These are phyloP conservation scores for Drosophila subpulchrella DNA, from an alignment of 1,140 invertebrate species.

Conservation along the genomic window DNA sequence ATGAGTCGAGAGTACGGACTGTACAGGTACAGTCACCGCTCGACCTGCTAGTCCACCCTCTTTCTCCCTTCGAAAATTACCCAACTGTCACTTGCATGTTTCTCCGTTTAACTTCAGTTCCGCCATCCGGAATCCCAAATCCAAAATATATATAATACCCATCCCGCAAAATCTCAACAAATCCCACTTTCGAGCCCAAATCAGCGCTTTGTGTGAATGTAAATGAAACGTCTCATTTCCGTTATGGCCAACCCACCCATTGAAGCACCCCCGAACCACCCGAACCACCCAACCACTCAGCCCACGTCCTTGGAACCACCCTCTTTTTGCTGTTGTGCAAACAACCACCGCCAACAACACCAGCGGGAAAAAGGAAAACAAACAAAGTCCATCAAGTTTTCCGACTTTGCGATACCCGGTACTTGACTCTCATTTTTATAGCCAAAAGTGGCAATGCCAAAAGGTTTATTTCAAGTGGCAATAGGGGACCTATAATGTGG, in stretches of 20 bases:
- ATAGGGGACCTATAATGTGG: background rate
- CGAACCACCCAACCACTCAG: background rate
- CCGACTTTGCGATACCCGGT: slow-evolving; percentile 14
- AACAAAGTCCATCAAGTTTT: background rate
- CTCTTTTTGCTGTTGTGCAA: slow-evolving; percentile 34
- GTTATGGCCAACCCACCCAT: slow-evolving; percentile 49
- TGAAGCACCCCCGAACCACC: background rate
- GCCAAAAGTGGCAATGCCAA: background rate
- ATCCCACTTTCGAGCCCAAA: slow-evolving; percentile 36
- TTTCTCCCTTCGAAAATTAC: slow-evolving; percentile 36
- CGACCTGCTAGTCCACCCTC: background rate
- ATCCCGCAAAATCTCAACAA: slow-evolving; percentile 2
- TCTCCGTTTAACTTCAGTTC: slow-evolving; percentile 32
- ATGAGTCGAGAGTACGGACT: slow-evolving; percentile 36
- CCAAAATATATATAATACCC: slow-evolving; percentile 1
- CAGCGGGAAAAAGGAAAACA: slow-evolving; percentile 10
- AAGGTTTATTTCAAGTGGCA: slow-evolving; percentile 2
- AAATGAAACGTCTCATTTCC: slow-evolving; percentile 82
- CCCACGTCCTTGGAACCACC: slow-evolving; percentile 16
- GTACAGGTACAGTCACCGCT: slow-evolving; percentile 55
- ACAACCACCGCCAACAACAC: slow-evolving; percentile 44
- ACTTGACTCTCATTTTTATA: slow-evolving; percentile 1
- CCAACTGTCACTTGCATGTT: slow-evolving; percentile 71
- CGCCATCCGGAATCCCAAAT: slow-evolving; percentile 31
- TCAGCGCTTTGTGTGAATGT: slow-evolving; percentile 74